A percentile compares a stretch with the other conserved stretches of the same genome.
These are phyloP conservation scores for Enteromius unitaeniatus DNA, from an alignment of 2,797 vertebrate genomes.

Conservation along the genomic window DNA sequence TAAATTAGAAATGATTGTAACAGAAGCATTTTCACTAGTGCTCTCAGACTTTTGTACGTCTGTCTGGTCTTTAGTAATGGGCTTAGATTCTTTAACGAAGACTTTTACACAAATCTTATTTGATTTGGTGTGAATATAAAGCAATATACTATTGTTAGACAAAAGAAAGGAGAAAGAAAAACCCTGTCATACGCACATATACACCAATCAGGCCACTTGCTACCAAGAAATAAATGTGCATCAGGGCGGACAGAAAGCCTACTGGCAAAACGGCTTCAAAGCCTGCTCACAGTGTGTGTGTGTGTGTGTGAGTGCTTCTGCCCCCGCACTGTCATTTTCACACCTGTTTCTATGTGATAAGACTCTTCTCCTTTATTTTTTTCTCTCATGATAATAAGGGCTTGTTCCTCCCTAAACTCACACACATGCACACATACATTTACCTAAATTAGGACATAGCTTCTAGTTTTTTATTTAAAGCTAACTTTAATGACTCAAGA, in stretches of 20 bases:
- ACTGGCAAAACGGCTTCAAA: conserved; percentile 44
- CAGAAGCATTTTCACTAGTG: conserved; percentile 10
- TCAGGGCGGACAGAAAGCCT: conserved; percentile 38
- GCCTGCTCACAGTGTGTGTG: conserved; percentile 29
- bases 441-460: conserved; percentile 1
- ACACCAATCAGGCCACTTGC: conserved; percentile 34
- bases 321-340: conserved; percentile 62
- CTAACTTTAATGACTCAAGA: background rate
- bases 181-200: conserved; percentile 1
- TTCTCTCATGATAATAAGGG: conserved; percentile 65
- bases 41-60: background rate
- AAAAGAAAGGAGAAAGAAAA: conserved; percentile 22
- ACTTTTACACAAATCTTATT: conserved; percentile 11
- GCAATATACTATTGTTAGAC: conserved; percentile 6
- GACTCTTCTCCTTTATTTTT: conserved; percentile 54
- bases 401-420: conserved; percentile 54
- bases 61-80: conserved; percentile 2
- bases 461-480: background rate
- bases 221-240: conserved; percentile 44
- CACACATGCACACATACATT: conserved; percentile 29
- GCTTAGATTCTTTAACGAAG: background rate
- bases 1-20: no score
- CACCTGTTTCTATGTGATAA: conserved; percentile 62
- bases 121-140: conserved; percentile 18
- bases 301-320: conserved; percentile 20